Conservation (phyloP, 2,113 vertebrate species). For the Sminthopsis crassicaudata region DNA sequence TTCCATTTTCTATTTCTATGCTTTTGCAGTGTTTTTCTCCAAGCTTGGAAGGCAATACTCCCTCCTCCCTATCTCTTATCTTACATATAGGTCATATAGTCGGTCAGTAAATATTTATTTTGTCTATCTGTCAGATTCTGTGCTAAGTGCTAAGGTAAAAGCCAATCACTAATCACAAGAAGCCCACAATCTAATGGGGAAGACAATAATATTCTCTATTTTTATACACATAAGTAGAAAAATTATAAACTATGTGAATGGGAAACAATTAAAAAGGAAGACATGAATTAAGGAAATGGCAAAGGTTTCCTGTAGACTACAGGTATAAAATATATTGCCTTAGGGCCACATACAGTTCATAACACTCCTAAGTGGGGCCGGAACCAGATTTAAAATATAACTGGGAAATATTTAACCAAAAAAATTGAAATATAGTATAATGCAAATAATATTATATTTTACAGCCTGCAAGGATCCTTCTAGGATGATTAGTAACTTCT, state of each 20-base stretch:
- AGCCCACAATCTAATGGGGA: not conserved
- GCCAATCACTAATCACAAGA: not conserved
- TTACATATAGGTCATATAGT: not conserved
- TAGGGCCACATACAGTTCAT: not conserved
- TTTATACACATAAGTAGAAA: not conserved
- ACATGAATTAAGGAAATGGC: not conserved
- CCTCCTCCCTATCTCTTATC: not conserved
- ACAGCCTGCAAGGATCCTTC: not conserved
- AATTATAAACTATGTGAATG: not conserved
- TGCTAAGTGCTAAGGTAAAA: not conserved
- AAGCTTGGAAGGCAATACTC: not conserved
- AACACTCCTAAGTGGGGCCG: not conserved
- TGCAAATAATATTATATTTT: not conserved
- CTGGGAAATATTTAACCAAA: not conserved
- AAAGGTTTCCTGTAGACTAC: not conserved
- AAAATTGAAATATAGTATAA: not conserved
- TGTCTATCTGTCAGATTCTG: not conserved
- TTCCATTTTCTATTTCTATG: not conserved
- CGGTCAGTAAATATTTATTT: not conserved
- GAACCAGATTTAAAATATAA: not conserved
- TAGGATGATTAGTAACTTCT: not conserved
- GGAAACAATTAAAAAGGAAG: not conserved
- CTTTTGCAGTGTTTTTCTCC: not conserved
- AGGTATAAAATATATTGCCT: not conserved
- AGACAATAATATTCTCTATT: not conserved